phyloP scores from a whole-genome alignment of 2,888 invertebrate genomes.

The Gryllus longicercus region DNA sequence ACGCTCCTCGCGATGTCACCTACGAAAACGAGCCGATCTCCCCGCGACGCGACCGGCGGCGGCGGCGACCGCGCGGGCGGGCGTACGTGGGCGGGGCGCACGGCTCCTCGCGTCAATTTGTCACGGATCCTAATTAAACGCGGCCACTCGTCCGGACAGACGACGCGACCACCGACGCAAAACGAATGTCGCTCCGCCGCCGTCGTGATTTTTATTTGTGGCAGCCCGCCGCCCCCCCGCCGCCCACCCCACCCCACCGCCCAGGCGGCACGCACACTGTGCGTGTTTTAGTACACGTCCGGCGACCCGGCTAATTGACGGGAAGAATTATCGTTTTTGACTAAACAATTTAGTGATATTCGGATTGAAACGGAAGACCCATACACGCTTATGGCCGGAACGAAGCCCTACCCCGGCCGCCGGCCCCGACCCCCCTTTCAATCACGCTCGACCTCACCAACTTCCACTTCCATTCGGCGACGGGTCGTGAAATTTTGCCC shows the following conservation, averaged over 20 bases:
- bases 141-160: neutral
- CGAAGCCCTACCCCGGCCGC: neutral
- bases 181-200: neutral
- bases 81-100: neutral
- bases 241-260: neutral
- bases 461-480: slow-evolving; percentile 3
- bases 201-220: slow-evolving; percentile 8
- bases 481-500: neutral
- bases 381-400: slow-evolving; percentile 17
- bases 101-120: neutral
- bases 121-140: slow-evolving; percentile 17
- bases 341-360: slow-evolving; percentile 17
- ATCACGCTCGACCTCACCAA: slow-evolving; percentile 2
- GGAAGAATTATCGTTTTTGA: slow-evolving; percentile 5
- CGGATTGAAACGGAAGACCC: slow-evolving; percentile 6
- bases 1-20: no score
- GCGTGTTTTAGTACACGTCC: neutral
- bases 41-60: neutral
- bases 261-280: neutral
- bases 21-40: neutral
- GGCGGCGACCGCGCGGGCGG: neutral
- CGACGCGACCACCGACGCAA: neutral
- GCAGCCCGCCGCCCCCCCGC: neutral
- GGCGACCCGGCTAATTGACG: neutral
- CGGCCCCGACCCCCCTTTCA: neutral